Conservation (phyloP, 1,140 invertebrate species). For the Ylistrum balloti region DNA sequence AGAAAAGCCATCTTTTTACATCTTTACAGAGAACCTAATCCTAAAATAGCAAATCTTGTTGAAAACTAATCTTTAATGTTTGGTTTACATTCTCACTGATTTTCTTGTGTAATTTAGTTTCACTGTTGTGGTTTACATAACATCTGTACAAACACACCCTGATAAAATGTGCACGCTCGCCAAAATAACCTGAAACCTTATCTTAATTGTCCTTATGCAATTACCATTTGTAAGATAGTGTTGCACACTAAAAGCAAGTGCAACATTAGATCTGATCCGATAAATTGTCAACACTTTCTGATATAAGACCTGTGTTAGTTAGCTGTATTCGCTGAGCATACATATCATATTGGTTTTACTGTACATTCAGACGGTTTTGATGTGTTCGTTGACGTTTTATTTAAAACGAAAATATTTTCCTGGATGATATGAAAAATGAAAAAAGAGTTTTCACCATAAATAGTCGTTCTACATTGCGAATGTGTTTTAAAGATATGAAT, state of each 20-base stretch:
- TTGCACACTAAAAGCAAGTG: not conserved
- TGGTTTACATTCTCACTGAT: not conserved
- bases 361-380: not conserved
- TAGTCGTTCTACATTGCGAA: too few species aligned
- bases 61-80: not conserved
- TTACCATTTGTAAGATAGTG: conserved; percentile 3
- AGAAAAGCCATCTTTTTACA: not conserved
- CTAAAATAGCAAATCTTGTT: not conserved
- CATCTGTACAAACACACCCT: not conserved
- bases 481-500: too few species aligned
- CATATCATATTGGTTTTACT: not conserved
- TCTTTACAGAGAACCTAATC: not conserved
- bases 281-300: not conserved
- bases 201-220: conserved; percentile 15
- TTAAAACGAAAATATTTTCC: not conserved
- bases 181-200: not conserved
- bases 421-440: too few species aligned
- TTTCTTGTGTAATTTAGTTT: not conserved
- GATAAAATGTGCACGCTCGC: conserved; percentile 8
- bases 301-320: not conserved
- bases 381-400: not conserved
- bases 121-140: conserved; percentile 3
- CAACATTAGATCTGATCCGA: not conserved
- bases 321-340: not conserved
- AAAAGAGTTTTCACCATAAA: too few species aligned